These are phyloP conservation scores for Leucoma salicis DNA, from an alignment of 2,888 invertebrate species.

Conservation along the genomic window DNA sequence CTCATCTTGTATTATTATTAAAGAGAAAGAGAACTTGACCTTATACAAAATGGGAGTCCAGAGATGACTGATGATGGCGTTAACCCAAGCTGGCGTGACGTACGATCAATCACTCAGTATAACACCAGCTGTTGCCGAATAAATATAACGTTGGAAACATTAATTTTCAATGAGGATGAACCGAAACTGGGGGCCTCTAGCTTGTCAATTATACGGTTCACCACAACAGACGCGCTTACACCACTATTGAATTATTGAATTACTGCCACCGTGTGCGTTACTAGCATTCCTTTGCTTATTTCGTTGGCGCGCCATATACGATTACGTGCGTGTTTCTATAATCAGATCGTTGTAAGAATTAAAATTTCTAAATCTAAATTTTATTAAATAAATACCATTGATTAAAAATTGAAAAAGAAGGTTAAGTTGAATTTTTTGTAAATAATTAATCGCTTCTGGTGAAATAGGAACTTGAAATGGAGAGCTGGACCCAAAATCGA, in stretches of 20 bases:
- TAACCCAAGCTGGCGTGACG: neutral
- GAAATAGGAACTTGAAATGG: too few species aligned
- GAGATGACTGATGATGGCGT: neutral
- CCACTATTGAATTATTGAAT: constrained; percentile 1
- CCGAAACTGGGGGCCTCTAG: neutral
- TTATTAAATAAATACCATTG: too few species aligned
- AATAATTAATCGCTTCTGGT: too few species aligned
- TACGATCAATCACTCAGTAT: neutral
- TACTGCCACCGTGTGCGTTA: neutral
- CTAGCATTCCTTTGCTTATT: neutral
- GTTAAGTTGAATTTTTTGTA: too few species aligned
- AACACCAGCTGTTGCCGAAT: neutral
- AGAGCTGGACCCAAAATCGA: too few species aligned
- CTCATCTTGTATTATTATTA: too few species aligned
- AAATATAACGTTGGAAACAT: neutral
- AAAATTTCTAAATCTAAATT: too few species aligned
- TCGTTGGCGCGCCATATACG: neutral
- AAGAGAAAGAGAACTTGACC: too few species aligned
- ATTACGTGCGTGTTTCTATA: neutral
- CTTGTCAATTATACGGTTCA: constrained; percentile 4
- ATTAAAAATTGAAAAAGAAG: too few species aligned
- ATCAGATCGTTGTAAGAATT: too few species aligned
- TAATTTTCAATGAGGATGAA: constrained; percentile 1
- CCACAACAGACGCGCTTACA: neutral
- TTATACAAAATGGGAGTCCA: too few species aligned